Evolutionary conservation across 2,113 vertebrate species (phyloP).

Genomic region (Melanerpes aurifrons): DNA sequence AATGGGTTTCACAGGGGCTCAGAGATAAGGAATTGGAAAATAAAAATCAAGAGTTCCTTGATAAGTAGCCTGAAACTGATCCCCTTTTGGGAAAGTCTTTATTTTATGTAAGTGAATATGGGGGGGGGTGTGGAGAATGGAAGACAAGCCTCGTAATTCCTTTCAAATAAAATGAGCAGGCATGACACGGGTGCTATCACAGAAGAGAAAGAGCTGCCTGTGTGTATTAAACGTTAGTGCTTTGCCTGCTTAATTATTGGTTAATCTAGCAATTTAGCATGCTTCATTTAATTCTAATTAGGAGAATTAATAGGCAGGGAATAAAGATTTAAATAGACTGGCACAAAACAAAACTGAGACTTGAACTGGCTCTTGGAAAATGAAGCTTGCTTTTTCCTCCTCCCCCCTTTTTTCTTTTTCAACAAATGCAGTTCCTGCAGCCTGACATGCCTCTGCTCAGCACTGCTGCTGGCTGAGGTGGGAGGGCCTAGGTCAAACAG

Average conservation of each 20-base stretch:
- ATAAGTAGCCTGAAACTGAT: constrained; percentile 54
- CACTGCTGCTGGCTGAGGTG: neutral
- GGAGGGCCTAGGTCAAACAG: neutral
- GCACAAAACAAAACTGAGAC: constrained; percentile 76
- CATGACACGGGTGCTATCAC: constrained; percentile 67
- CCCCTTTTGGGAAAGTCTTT: constrained; percentile 44
- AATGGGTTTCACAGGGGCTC: constrained; percentile 46
- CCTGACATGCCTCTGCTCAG: neutral
- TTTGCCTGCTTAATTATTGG: constrained; percentile 87
- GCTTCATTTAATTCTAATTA: constrained; percentile 91
- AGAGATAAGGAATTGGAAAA: constrained; percentile 61
- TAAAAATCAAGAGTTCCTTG: constrained; percentile 44
- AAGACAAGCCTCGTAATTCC: constrained; percentile 70
- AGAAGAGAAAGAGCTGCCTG: constrained; percentile 73
- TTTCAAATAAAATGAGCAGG: constrained; percentile 72
- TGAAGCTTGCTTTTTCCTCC: neutral
- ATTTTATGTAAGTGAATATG: constrained; percentile 59
- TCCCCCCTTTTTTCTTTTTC: neutral
- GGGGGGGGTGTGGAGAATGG: constrained; percentile 42
- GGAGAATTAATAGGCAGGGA: constrained; percentile 87
- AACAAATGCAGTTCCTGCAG: neutral
- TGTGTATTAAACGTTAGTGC: constrained; percentile 76
- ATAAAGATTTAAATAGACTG: constrained; percentile 81
- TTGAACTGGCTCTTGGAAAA: constrained; percentile 49
- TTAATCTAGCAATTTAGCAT: constrained; percentile 88